These are phyloP conservation scores for Cryptus armator DNA, from an alignment of 2,888 invertebrate species.

Conservation along the genomic window DNA sequence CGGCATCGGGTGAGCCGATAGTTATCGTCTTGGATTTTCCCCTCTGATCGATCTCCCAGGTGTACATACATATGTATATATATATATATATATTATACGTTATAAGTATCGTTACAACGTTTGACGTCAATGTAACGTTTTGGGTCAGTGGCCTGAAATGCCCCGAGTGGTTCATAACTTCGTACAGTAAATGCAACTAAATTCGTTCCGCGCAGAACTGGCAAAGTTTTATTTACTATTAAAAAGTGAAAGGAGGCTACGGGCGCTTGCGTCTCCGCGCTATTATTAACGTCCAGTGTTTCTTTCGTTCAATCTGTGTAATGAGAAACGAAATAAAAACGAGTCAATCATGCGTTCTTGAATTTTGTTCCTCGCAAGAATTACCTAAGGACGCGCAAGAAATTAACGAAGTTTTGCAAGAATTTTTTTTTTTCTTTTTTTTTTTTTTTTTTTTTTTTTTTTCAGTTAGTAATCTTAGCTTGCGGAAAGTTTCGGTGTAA, in stretches of 20 bases:
- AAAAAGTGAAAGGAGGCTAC: slow-evolving; percentile 49
- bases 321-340: not conserved
- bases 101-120: not conserved
- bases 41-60: not conserved
- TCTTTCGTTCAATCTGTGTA: not conserved
- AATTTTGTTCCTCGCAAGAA: not conserved
- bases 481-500: too few relatives aligned
- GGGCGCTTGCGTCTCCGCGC: not conserved
- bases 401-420: too few relatives aligned
- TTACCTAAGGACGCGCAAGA: too few relatives aligned
- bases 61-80: not conserved
- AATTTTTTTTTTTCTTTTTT: too few relatives aligned
- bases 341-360: not conserved
- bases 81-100: not conserved
- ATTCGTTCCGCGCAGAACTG: not conserved
- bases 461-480: too few relatives aligned
- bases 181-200: not conserved
- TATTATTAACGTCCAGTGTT: not conserved
- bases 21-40: slow-evolving; percentile 19
- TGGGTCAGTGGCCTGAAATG: slow-evolving; percentile 22
- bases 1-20: slow-evolving; percentile 33
- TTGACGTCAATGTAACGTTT: not conserved
- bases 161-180: not conserved
- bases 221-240: slow-evolving; percentile 23
- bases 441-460: too few relatives aligned